Conservation (phyloP, 2,888 invertebrate genomes). For the Pachymerium ferrugineum region DNA sequence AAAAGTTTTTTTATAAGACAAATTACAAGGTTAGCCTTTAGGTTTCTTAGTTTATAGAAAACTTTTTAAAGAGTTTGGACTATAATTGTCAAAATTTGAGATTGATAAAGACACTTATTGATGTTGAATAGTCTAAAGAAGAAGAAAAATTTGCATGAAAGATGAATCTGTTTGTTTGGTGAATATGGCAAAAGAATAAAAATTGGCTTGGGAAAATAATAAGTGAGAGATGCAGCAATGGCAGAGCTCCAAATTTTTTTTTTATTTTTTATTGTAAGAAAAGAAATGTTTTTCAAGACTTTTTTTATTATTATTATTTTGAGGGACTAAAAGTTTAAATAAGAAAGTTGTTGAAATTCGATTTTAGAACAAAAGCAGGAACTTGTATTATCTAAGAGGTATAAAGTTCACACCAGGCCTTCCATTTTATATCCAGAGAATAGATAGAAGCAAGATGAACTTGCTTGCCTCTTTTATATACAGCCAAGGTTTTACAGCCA, state of each 20-base stretch:
- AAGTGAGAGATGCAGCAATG: background rate
- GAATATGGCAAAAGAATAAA: background rate
- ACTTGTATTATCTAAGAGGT: slow-evolving; percentile 11
- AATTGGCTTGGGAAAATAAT: background rate
- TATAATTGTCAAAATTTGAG: background rate
- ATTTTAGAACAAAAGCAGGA: background rate
- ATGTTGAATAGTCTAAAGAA: background rate
- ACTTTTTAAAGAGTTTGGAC: too few relatives aligned
- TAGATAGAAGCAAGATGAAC: slow-evolving; percentile 10
- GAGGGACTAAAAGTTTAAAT: background rate
- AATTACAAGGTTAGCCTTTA: too few relatives aligned
- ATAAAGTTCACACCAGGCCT: slow-evolving; percentile 14
- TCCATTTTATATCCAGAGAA: background rate
- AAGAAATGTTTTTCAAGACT: too few relatives aligned
- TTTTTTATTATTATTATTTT: background rate
- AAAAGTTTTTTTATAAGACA: too few relatives aligned
- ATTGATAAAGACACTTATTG: background rate
- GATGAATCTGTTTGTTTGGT: background rate
- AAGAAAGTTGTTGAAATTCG: slow-evolving; percentile 11
- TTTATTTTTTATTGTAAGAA: background rate
- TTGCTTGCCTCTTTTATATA: background rate
- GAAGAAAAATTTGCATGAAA: background rate
- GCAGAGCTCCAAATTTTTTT: background rate
- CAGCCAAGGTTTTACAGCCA: background rate
- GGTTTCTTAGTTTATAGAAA: too few relatives aligned